Evolutionary conservation across 2,113 vertebrate genomes (phyloP), one percentile per base, ranked within the genome.

Genomic region (Onychostoma macrolepis): DNA sequence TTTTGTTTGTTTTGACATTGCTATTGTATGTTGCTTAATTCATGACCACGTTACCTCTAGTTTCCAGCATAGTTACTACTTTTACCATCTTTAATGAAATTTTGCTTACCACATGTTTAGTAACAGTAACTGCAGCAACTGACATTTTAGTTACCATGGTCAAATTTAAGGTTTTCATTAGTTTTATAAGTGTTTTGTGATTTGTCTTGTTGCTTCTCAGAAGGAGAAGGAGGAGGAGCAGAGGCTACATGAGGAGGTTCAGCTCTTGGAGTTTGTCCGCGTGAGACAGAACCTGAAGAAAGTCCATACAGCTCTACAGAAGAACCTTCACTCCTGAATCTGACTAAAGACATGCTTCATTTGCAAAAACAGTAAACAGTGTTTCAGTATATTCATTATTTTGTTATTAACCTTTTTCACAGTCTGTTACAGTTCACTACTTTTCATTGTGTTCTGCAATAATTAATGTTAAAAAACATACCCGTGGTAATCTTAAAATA

Each of bases 271-370:
- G 90, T 94, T 95, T 43, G 87, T 94, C 10, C 38, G 91, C 89
- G 94, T 95, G 33, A 92, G 92, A 87, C 93, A 94, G 90, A 95
- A 95, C 90, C 90, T 95, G 10, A 92, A 85, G 87, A 95, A 95
- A 89, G 94, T 94, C 65, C 93, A 93, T 5, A 87, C 92, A 2
- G 92, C 67, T 0, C 84, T 93, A 26, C 90, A 93, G 33, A 93
- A 93, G 88, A 77, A 85, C 63, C 76, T 79, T 33, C 89, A 83
- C 41, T 78, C 89, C 5, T 89, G 77, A 92, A 81, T 58, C 69
- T 63, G 48, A 45, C 48, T 45, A 50, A 63, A 67, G 15, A 19
- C 78, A 19, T 0, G 26, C 58, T 50, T 83, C 26, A 45, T 41
- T n/a, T 80, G 33, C n/a, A 30, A 74, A 41, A n/a, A 87, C 50